A percentile compares a stretch with the other conserved stretches of the same genome.
Evolutionary conservation across 2,113 vertebrate species (phyloP).

Genomic region (Thomomys bottae): DNA sequence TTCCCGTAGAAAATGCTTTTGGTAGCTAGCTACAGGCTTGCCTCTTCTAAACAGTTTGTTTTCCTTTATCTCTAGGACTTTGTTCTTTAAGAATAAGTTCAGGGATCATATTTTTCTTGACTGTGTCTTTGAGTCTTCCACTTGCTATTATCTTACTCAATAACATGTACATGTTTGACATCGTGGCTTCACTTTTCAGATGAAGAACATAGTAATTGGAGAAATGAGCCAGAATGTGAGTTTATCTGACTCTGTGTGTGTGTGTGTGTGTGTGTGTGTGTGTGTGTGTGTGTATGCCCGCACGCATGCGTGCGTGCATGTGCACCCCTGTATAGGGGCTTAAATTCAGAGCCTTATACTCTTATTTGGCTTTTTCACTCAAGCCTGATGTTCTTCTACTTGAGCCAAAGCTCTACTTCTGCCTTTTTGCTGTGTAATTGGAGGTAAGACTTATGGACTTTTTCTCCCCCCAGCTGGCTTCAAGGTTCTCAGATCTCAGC

Average conservation of each 20-base stretch:
- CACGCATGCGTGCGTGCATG: no score
- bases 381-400: no score
- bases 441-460: no score
- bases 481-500: no score
- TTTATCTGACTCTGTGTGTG: neutral
- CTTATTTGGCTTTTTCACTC: no score
- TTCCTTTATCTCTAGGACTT: neutral
- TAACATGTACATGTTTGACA: neutral
- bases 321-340: no score
- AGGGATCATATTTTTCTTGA: neutral
- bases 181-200: neutral
- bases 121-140: neutral
- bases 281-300: no score
- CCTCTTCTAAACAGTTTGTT: neutral
- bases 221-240: neutral
- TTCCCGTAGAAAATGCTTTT: conserved; percentile 5
- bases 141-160: neutral
- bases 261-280: no score
- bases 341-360: no score
- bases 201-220: neutral
- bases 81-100: conserved; percentile 26
- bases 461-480: no score
- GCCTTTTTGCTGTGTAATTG: no score
- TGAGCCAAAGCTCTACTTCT: no score
- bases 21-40: neutral